Conservation (phyloP, 2,888 invertebrate species). For the Halictus ligatus region DNA sequence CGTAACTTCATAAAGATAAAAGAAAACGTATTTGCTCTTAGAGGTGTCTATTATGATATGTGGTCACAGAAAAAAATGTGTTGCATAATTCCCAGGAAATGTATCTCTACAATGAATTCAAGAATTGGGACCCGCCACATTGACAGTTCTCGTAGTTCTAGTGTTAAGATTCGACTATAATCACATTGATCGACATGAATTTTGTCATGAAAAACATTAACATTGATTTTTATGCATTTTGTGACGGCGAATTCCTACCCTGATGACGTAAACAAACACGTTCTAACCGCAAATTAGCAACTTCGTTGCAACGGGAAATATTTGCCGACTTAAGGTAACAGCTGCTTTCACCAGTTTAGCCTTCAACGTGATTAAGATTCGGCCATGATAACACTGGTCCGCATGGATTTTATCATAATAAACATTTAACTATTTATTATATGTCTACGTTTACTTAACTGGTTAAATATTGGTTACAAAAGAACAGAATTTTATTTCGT, state of each 20-base stretch:
- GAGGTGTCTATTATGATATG: too few species aligned
- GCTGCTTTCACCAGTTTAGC: neutral
- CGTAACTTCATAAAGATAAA: too few species aligned
- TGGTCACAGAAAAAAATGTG: too few species aligned
- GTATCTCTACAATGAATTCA: too few species aligned
- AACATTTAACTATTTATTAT: neutral
- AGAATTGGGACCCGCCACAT: too few species aligned
- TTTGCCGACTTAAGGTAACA: slow-evolving; percentile 9
- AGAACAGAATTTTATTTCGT: neutral
- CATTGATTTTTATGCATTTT: neutral
- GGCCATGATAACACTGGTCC: neutral
- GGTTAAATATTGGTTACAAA: neutral
- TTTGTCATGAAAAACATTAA: neutral
- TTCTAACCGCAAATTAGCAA: slow-evolving; percentile 33
- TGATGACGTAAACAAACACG: neutral
- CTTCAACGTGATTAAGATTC: slow-evolving; percentile 3
- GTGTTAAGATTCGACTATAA: too few species aligned
- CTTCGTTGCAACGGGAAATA: slow-evolving; percentile 28
- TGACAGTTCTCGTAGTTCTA: too few species aligned
- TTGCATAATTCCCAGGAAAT: too few species aligned
- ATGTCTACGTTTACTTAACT: neutral
- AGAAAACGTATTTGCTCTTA: too few species aligned
- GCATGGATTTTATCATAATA: neutral
- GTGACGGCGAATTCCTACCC: neutral
- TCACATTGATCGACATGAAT: too few species aligned